These are phyloP conservation scores for Jaculus jaculus DNA, from an alignment of 2,113 vertebrate genomes.

Conservation along the genomic window DNA sequence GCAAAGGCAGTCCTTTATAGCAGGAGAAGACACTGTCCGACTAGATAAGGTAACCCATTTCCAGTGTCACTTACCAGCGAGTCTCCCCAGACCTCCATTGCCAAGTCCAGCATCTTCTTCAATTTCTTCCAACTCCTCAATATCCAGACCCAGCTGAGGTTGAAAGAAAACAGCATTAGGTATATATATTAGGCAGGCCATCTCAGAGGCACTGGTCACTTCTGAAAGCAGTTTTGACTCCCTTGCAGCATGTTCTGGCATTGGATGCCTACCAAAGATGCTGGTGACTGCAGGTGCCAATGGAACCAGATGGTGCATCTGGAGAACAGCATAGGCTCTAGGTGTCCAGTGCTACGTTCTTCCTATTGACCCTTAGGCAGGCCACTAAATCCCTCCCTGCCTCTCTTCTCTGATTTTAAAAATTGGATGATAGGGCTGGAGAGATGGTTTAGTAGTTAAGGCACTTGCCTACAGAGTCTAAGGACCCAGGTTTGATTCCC, in stretches of 20 bases:
- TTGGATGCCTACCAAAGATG: not conserved
- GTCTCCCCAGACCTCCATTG: constrained; percentile 95
- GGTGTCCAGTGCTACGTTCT: not conserved
- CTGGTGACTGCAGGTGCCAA: not conserved
- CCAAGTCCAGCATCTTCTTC: constrained; percentile 98
- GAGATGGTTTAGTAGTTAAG: too few species aligned
- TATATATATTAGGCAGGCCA: too few species aligned
- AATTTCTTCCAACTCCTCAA: constrained; percentile 98
- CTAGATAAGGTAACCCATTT: not conserved
- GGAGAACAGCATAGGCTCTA: not conserved
- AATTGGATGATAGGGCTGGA: not conserved
- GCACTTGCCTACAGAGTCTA: too few species aligned
- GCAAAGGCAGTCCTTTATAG: rapidly evolving
- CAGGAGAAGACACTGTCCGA: not conserved
- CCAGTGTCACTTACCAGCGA: constrained; percentile 90
- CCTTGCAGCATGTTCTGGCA: not conserved
- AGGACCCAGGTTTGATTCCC: too few species aligned
- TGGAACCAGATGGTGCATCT: not conserved
- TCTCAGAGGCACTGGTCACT: not conserved
- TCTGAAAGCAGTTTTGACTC: not conserved
- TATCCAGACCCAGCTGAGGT: constrained; percentile 93
- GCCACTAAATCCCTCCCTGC: not conserved
- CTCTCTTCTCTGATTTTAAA: not conserved
- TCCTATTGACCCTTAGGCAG: not conserved
- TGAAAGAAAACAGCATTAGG: not conserved